These are phyloP conservation scores for Alligator mississippiensis DNA, from an alignment of 2,113 vertebrate genomes.

Conservation along the genomic window DNA sequence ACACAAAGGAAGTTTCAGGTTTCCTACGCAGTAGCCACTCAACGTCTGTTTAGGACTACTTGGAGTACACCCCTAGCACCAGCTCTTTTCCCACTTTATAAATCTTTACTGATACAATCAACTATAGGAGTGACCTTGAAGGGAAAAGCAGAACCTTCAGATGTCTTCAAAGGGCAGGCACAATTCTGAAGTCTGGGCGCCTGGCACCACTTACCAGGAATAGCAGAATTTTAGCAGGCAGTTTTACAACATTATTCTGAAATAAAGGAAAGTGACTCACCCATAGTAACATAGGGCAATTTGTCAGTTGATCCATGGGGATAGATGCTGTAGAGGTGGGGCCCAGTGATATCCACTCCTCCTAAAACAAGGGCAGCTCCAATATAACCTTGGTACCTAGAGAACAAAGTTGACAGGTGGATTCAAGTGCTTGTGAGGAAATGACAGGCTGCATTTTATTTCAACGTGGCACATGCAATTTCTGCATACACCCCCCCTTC, in stretches of 20 bases:
- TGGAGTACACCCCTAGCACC: rapidly evolving
- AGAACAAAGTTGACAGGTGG: not conserved
- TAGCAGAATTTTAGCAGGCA: rapidly evolving
- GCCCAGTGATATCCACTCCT: conserved; percentile 92
- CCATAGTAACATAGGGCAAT: conserved; percentile 98
- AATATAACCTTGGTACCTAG: conserved; percentile 98
- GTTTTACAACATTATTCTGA: too few species aligned
- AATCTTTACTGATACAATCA: not conserved
- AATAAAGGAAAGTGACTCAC: conserved; percentile 75
- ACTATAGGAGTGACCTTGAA: rapidly evolving
- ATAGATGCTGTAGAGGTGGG: conserved; percentile 98
- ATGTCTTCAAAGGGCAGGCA: rapidly evolving
- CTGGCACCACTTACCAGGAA: not conserved
- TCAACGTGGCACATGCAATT: rapidly evolving
- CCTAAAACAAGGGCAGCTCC: conserved; percentile 94
- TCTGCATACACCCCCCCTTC: not conserved
- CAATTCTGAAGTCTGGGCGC: not conserved
- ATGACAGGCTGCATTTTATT: not conserved
- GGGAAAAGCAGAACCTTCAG: rapidly evolving
- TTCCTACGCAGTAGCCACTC: too few species aligned
- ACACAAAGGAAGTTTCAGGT: not conserved
- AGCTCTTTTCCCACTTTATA: not conserved
- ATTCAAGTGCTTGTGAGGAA: rapidly evolving
- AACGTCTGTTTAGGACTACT: not conserved
- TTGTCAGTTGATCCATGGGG: conserved; percentile 98